Conservation (phyloP, 64 coral and sea anemone species). For the Pachyseris speciosa region DNA sequence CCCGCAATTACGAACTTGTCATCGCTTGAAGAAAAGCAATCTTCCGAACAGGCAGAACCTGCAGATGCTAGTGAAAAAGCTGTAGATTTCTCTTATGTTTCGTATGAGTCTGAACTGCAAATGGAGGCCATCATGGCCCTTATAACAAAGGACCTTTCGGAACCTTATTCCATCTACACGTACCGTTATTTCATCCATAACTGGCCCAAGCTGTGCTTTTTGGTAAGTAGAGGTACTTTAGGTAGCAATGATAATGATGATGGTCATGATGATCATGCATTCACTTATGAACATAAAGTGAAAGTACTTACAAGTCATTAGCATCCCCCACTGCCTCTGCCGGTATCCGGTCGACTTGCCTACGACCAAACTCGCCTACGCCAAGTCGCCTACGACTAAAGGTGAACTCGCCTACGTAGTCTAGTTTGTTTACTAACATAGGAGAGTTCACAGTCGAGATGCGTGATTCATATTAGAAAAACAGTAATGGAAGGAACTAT, state of each 20-base stretch:
- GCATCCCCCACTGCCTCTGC: no score
- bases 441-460: no score
- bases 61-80: constrained; percentile 14
- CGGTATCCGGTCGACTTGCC: no score
- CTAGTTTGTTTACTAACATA: no score
- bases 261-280: not conserved
- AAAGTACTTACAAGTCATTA: no score
- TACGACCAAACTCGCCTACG: no score
- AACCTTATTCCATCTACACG: constrained; percentile 98
- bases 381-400: no score
- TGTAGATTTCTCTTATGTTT: constrained; percentile 74
- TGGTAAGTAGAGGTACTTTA: constrained; percentile 68
- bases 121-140: constrained; percentile 96
- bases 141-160: constrained; percentile 98
- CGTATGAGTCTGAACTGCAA: constrained; percentile 91
- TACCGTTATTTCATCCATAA: constrained; percentile 99
- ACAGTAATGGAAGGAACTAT: no score
- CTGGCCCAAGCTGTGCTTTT: constrained; percentile 96
- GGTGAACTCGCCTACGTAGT: no score
- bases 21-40: not conserved
- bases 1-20: constrained; percentile 17
- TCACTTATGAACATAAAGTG: no score
- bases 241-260: not conserved
- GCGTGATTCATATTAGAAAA: no score
- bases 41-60: constrained; percentile 19